A percentile compares a stretch with the other conserved stretches of the same genome.
These are phyloP conservation scores for Drosophila orosa DNA, from an alignment of 1,140 invertebrate genomes.

Conservation along the genomic window DNA sequence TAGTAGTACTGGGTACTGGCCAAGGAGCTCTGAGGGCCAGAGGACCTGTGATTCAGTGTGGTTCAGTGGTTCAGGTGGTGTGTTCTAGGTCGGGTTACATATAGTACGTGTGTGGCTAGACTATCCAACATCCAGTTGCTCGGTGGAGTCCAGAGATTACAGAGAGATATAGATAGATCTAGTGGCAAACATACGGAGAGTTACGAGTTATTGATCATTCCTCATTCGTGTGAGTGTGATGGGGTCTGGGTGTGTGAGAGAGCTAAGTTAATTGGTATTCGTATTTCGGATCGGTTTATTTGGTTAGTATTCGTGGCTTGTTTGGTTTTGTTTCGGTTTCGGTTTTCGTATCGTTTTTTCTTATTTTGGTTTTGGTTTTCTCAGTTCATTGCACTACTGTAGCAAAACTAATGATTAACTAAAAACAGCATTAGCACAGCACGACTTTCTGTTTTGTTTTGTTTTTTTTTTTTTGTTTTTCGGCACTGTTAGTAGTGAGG, in stretches of 20 bases:
- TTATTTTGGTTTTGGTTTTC: conserved; percentile 26
- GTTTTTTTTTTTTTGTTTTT: conserved; percentile 3
- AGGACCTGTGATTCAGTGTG: conserved; percentile 28
- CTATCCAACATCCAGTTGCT: conserved; percentile 70
- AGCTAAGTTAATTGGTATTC: conserved; percentile 74
- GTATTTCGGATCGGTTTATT: conserved; percentile 42
- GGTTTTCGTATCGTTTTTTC: conserved; percentile 35
- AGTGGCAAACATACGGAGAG: conserved; percentile 72
- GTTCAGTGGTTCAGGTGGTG: conserved; percentile 28
- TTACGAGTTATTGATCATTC: conserved; percentile 68
- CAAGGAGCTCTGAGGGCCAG: conserved; percentile 10
- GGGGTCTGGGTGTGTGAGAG: conserved; percentile 9
- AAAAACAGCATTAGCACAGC: conserved; percentile 68
- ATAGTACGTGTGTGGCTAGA: conserved; percentile 52
- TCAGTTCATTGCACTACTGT: conserved; percentile 76
- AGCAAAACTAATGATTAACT: conserved; percentile 78
- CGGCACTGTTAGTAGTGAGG: conserved; percentile 27
- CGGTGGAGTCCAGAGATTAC: conserved; percentile 60
- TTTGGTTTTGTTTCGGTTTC: conserved; percentile 37
- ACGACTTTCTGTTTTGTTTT: conserved; percentile 33
- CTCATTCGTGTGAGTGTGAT: conserved; percentile 53
- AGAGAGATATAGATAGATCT: conserved; percentile 56
- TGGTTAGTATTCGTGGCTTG: conserved; percentile 54
- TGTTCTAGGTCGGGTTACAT: conserved; percentile 37
- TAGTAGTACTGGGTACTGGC: conserved; percentile 11